Evolutionary conservation across 2,888 invertebrate species (phyloP).

Genomic region (Pilophorus perplexus): DNA sequence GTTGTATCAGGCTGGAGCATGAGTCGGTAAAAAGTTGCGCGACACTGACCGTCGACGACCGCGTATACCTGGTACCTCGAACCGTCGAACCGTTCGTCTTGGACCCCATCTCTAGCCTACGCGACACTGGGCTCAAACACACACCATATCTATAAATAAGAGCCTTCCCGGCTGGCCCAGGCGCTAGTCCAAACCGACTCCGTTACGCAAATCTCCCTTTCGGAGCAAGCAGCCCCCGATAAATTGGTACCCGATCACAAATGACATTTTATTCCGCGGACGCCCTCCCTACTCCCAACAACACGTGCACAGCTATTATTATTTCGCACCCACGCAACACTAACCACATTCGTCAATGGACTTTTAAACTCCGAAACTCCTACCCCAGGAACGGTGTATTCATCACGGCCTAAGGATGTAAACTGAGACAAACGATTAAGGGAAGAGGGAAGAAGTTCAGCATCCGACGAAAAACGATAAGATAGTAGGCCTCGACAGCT

Average conservation of each 20-base stretch:
- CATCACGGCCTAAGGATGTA: too few species aligned
- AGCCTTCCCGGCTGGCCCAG: slow-evolving; percentile 22
- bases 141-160: slow-evolving; percentile 33
- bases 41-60: slow-evolving; percentile 77
- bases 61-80: slow-evolving; percentile 58
- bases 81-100: slow-evolving; percentile 39
- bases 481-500: too few species aligned
- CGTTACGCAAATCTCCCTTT: slow-evolving; percentile 28
- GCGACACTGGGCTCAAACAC: slow-evolving; percentile 32
- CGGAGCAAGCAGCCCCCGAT: not conserved
- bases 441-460: too few species aligned
- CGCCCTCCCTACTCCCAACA: not conserved
- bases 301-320: not conserved
- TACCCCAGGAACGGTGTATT: too few species aligned
- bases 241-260: slow-evolving; percentile 12
- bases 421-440: too few species aligned
- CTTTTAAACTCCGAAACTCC: too few species aligned
- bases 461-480: too few species aligned
- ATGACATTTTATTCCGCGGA: slow-evolving; percentile 11
- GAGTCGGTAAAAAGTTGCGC: slow-evolving; percentile 83
- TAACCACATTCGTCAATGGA: not conserved
- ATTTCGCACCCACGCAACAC: not conserved
- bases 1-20: slow-evolving; percentile 79
- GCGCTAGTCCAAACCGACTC: slow-evolving; percentile 37
- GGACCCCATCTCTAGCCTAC: slow-evolving; percentile 31